Conservation (phyloP, 2,113 vertebrate genomes). For the Lontra canadensis region DNA sequence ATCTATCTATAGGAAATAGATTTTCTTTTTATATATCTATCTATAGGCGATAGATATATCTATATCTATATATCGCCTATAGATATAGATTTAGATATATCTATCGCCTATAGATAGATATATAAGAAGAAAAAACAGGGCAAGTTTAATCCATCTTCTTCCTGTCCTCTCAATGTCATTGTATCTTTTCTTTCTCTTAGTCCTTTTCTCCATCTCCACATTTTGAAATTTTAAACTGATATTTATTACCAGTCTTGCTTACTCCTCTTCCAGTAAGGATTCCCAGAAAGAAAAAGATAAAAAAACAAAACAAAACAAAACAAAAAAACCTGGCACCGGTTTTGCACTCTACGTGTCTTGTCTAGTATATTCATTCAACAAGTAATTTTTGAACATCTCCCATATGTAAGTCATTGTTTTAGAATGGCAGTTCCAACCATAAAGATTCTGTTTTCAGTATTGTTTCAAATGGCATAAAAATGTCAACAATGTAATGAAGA, state of each 20-base stretch:
- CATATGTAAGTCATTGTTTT: not conserved
- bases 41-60: too few relatives aligned
- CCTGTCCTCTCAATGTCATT: not conserved
- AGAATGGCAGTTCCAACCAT: not conserved
- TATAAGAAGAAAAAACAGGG: not conserved
- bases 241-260: not conserved
- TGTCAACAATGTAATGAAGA: constrained; percentile 3
- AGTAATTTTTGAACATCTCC: not conserved
- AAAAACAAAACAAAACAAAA: fast-evolving
- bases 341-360: not conserved
- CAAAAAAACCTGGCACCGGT: not conserved
- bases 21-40: too few relatives aligned
- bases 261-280: not conserved
- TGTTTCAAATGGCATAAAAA: not conserved
- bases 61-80: too few relatives aligned
- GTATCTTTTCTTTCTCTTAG: not conserved
- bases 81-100: too few relatives aligned
- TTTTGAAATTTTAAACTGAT: not conserved
- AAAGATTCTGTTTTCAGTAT: not conserved
- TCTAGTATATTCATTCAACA: not conserved
- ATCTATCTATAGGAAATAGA: too few relatives aligned
- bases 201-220: not conserved
- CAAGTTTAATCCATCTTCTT: not conserved
- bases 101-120: too few relatives aligned
- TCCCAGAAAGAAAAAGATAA: not conserved